Base-by-base conservation (phyloP, 2,888 invertebrate species). In the Spicauda simplicius region DNA sequence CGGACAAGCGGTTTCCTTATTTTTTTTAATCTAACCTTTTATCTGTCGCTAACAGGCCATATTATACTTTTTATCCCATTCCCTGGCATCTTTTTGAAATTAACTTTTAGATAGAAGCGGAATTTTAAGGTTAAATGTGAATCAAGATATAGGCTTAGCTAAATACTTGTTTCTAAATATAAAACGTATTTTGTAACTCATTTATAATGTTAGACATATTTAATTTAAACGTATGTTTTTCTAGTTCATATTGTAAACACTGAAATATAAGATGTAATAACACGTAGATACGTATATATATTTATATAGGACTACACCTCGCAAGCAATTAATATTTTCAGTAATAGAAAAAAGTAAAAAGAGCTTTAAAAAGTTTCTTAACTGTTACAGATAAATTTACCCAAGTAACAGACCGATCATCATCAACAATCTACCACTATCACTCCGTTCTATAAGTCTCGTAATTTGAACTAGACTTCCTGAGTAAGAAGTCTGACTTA, bases 361-460 rank as follows among this genome's bases (percentile, higher is more conserved):
- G 5, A 25, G 2, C 6, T 33, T 33, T 25, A 25, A 25, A n/a
- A 33, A 33, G 33, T 33, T 6, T 6, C 33, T 33, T 6, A 41
- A 41, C 12, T 3, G 41, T 41, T 41, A 41, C 12, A 41, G 41
- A 14, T 12, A 14, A 41, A 41, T 14, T 41, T 0, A 58, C n/a
- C 55, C 1, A 58, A 52, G 20, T 58, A 57, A 20, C 16, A 41
- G 58, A 57, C 64, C 19, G 64, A 53, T 53, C n/a, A n/a, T n/a
- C n/a, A n/a, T n/a, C n/a, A 64, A 53, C 52, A 64, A 64, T 60
- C 18, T 60, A 52, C 52, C 30, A 60, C 60, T 18, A 37, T 50
- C 33, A 30, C 52, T 16, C 57, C 20, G 50, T 64, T 56, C 19
- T 64, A 41, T 58, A 16, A 45, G 41, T 52, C 20, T 58, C n/a